Evolutionary conservation across 2,888 invertebrate genomes (phyloP).

Genomic region (Julus scandinavius): DNA sequence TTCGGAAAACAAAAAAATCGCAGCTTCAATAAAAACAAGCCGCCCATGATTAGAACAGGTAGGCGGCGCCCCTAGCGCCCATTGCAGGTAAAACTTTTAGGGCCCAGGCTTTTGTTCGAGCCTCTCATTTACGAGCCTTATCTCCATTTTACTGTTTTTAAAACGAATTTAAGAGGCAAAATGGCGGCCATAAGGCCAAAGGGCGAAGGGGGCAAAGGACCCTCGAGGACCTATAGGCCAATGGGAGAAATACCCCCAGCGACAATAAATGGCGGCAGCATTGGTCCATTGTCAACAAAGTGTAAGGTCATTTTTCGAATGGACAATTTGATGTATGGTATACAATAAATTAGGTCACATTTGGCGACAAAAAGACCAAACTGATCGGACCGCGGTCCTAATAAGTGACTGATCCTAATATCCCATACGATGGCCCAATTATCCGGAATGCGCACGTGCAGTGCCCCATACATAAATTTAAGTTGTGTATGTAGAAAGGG

Average conservation of each 20-base stretch:
- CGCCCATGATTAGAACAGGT: constrained; percentile 7
- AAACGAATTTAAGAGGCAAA: background rate
- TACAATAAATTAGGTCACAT: no score
- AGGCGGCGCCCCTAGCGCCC: background rate
- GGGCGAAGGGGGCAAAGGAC: background rate
- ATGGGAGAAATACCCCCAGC: background rate
- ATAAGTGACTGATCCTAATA: no score
- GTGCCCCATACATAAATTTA: no score
- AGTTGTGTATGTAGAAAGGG: no score
- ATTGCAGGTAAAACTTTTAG: background rate
- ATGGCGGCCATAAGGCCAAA: background rate
- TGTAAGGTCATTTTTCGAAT: no score
- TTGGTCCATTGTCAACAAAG: no score
- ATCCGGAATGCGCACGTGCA: no score
- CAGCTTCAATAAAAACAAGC: constrained; percentile 19
- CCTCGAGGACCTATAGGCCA: background rate
- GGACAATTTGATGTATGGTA: no score
- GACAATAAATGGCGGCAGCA: no score
- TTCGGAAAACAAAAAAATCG: background rate
- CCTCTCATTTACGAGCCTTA: background rate
- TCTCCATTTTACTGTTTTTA: constrained; percentile 6
- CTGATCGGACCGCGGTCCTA: no score
- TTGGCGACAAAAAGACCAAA: no score
- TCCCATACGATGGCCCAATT: no score
- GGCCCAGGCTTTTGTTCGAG: background rate